A percentile compares a stretch with the other conserved stretches of the same genome.
Conservation (phyloP, 2,797 vertebrate species). For the Enteromius mattozi region DNA sequence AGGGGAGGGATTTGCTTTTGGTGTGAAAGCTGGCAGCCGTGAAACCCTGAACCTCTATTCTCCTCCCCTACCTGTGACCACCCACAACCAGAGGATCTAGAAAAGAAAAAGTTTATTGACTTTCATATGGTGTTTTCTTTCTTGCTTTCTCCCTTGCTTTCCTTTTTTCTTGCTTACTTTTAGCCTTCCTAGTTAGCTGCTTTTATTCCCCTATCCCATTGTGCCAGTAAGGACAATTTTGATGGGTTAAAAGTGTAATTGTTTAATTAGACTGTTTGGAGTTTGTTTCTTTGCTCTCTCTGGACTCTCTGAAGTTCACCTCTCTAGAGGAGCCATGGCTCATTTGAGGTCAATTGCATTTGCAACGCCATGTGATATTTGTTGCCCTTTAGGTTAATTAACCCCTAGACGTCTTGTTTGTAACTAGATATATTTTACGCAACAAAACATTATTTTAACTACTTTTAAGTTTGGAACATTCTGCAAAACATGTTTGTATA, state of each 20-base stretch:
- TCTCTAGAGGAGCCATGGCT: slow-evolving; percentile 6
- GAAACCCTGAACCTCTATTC: slow-evolving; percentile 34
- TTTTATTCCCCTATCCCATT: not conserved
- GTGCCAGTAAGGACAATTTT: not conserved
- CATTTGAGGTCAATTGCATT: slow-evolving; percentile 1
- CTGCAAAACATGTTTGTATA: not conserved
- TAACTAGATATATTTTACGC: not conserved
- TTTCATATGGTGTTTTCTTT: not conserved
- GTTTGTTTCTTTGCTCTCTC: slow-evolving; percentile 9
- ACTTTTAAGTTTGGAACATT: not conserved
- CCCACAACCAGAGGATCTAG: slow-evolving; percentile 28
- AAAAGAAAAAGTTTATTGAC: not conserved
- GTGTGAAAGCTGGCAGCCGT: slow-evolving; percentile 44
- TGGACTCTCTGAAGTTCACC: slow-evolving; percentile 1
- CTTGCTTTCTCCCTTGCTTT: slow-evolving; percentile 8
- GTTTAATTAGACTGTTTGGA: slow-evolving; percentile 5
- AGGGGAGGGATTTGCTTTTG: slow-evolving; percentile 39
- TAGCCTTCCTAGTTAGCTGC: not conserved
- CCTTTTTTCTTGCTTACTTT: not conserved
- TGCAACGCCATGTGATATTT: not conserved
- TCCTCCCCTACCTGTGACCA: slow-evolving; percentile 52
- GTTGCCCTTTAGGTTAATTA: slow-evolving; percentile 24
- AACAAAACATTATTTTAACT: not conserved
- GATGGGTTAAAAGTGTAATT: not conserved
- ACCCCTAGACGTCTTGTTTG: slow-evolving; percentile 12